Evolutionary conservation across 1,140 invertebrate genomes (phyloP), one percentile per base, ranked within the genome.

Genomic region (Polypedilum vanderplanki): DNA sequence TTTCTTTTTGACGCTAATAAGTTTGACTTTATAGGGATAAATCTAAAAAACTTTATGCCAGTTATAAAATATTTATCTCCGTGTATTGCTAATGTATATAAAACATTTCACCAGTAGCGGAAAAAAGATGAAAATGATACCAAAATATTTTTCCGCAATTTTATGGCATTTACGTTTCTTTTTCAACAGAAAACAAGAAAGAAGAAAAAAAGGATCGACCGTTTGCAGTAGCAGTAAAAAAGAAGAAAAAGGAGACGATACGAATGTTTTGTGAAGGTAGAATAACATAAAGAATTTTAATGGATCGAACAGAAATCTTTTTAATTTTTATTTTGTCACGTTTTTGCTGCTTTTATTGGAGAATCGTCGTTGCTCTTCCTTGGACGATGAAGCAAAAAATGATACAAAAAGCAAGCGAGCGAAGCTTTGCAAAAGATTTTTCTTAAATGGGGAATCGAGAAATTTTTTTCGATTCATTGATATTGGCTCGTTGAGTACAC

Each of bases 251-350:
- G 46, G n/a, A n/a, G 46, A 57, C 12, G 46, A n/a, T n/a, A n/a
- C n/a, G n/a, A n/a, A n/a, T n/a, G n/a, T n/a, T n/a, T 3, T 57
- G n/a, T 4, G 10, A 57, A 57, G 46, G 46, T 57, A 57, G 15
- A 57, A 57, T n/a, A n/a, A 57, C n/a, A 57, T 57, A 57, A 57
- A 57, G 46, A 57, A 57, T 57, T 57, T 57, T 57, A 57, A 57
- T 57, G 46, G 46, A 18, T n/a, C 65, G 9, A 70, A 9, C 10
- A 70, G 17, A 70, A 70, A 70, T 70, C 65, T 70, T 70, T 70
- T 70, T 70, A 70, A 70, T 70, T 70, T 70, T 22, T 70, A 20
- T 70, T 70, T 70, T 70, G 65, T 70, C 65, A 70, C 65, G 65
- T 70, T 20, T 10, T n/a, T 70, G 7, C 65, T 70, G 18, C 18